Evolutionary conservation across 2,888 invertebrate species (phyloP), one percentile per base, ranked within the genome.

Genomic region (Hirtodrosophila trivittata): DNA sequence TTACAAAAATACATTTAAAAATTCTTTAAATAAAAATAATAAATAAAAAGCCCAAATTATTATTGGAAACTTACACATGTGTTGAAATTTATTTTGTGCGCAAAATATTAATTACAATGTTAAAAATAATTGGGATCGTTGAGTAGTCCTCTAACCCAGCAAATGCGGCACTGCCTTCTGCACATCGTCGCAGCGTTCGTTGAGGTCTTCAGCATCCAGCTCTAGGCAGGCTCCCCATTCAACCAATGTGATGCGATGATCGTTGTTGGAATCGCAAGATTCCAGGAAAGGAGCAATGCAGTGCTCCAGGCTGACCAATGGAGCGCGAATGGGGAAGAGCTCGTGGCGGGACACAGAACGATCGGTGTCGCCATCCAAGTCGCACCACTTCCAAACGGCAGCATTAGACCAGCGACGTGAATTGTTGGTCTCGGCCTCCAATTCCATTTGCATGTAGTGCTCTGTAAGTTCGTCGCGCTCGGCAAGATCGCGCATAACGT

Each of bases 301-400:
- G 91, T 98, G 98, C 65, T 99, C 99, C 91, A 99, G 93, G 30
- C 98, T 94, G 93, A 98, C 95, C 70, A 99, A 92, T 1, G 98
- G 97, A 46, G 98, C 98, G 64, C 97, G 94, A 89, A 98, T 97
- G 50, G 98, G 98, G 93, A 98, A 98, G 88, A 99, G 92, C 92
- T 99, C 98, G 92, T 98, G 97, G 32, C 97, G 94, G 18, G 97
- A 97, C 38, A 99, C 97, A 70, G 91, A 95, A 93, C 95, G 94
- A 92, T 98, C 97, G 75, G 97, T 96, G 91, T 97, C 95, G 51
- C 95, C 95, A 91, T 98, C 98, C 60, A 99, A 93, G 91, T 99
- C 98, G 91, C 99, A 99, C 95, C 96, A 97, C 91, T 99, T 99
- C 98, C 98, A 99, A 76, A 99, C 94, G 77, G 98, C 98, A 41